Base-by-base conservation (phyloP, 2,113 vertebrate species). In the Donacobius atricapilla region DNA sequence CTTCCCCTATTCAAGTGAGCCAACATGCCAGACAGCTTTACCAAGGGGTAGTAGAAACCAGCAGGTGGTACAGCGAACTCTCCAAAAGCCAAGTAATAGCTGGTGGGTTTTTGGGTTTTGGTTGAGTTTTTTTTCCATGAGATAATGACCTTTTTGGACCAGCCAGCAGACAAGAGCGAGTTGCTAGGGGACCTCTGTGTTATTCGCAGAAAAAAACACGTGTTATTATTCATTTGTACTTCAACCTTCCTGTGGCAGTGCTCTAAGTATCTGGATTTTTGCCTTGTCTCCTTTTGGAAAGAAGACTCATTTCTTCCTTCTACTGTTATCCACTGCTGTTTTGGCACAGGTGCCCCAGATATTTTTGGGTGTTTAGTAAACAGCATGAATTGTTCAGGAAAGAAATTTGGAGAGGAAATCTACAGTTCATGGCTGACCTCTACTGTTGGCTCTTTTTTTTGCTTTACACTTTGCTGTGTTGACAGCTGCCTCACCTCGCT, bases 401-500 rank as follows among this genome's bases (percentile, higher is more conserved):
- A 73, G 65, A 58, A 79, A 60, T 75, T n/a, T 33, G 48, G 56
- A 61, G 69, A 71, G 39, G 56, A 70, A 53, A 87, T 92, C 17
- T 30, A 7, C 27, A 40, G 93, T 92, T 92, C 89, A 11, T 78
- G 86, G 80, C 95, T 97, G 95, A 96, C 96, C 94, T 90, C 96
- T 97, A 20, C 93, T 77, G 93, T 84, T 68, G 51, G 53, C 48
- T 92, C 33, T 2, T 13, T n/a, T 45, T 71, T 87, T 40, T 54
- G 53, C 68, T 72, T 51, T 65, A 40, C 37, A 42, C 20, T 3
- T 54, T 51, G 31, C 37, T 63, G 37, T 76, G 51, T 57, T 90
- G 37, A 7, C 37, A 57, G 3, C 11, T 25, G 17, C 47, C 31
- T 90, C 56, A 8, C 8, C 13, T 4, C 1, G 0, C 1, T 1